These are phyloP conservation scores for Hyposmocoma kahamanoa DNA, from an alignment of 1,140 invertebrate species.

Conservation along the genomic window DNA sequence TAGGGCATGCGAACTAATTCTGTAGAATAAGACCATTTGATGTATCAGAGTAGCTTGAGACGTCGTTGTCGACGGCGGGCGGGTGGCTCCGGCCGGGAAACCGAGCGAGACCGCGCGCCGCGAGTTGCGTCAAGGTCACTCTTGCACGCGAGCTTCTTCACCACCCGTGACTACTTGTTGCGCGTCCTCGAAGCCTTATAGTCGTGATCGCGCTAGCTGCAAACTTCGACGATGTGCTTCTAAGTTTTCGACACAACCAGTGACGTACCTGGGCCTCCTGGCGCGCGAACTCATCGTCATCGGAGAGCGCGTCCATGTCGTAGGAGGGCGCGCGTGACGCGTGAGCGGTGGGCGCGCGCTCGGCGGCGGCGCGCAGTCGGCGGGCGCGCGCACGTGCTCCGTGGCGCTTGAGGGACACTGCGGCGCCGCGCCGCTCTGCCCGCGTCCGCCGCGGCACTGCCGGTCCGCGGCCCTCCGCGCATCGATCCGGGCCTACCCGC, in stretches of 20 bases:
- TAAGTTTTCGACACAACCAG: background rate
- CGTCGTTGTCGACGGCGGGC: conserved; percentile 7
- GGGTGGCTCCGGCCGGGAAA: conserved; percentile 14
- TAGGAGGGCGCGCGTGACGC: conserved; percentile 19
- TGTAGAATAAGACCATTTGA: too few species aligned
- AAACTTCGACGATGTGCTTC: background rate
- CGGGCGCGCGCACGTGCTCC: conserved; percentile 59
- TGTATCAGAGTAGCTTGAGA: background rate
- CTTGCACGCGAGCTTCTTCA: conserved; percentile 40
- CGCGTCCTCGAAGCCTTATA: conserved; percentile 14
- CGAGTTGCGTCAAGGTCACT: conserved; percentile 41
- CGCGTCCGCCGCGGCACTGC: conserved; percentile 60
- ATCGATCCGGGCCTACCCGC: conserved; percentile 38
- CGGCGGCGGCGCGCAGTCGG: conserved; percentile 45
- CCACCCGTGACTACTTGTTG: conserved; percentile 51
- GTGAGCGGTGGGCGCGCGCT: conserved; percentile 40
- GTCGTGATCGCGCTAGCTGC: background rate
- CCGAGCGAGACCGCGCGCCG: conserved; percentile 20
- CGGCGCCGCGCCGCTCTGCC: conserved; percentile 53
- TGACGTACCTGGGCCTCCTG: conserved; percentile 52
- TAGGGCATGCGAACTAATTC: too few species aligned
- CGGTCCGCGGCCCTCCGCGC: conserved; percentile 48
- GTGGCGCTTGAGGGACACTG: conserved; percentile 41
- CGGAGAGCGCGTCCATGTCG: conserved; percentile 66
- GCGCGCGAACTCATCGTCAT: conserved; percentile 62